Percentiles rank a stretch among this genome's conserved stretches.
These are phyloP conservation scores for Papilio aristodemus DNA, from an alignment of 1,140 invertebrate genomes.

Conservation along the genomic window DNA sequence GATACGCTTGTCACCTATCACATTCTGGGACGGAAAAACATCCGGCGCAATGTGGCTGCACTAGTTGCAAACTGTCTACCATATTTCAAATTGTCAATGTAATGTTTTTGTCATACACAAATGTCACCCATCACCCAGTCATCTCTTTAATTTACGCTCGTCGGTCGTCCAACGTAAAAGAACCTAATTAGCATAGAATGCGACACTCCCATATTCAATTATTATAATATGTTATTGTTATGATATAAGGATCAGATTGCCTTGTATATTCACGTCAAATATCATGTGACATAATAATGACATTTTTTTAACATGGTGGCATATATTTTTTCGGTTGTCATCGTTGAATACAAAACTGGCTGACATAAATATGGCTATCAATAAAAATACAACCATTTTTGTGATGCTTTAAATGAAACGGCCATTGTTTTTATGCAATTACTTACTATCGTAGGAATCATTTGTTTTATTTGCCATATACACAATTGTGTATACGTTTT, in stretches of 20 bases:
- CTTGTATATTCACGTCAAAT: neutral
- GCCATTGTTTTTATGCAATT: neutral
- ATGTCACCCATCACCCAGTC: neutral
- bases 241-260: constrained; percentile 18
- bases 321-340: neutral
- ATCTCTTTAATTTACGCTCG: neutral
- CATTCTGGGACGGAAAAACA: no score
- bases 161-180: constrained; percentile 32
- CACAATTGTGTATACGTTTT: neutral
- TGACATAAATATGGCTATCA: neutral
- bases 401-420: neutral
- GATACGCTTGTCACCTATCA: no score
- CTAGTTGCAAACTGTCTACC: no score
- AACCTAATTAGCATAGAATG: constrained; percentile 55
- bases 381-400: neutral
- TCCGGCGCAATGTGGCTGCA: no score
- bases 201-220: constrained; percentile 43
- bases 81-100: no score
- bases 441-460: no score
- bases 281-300: neutral
- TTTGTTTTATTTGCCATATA: no score
- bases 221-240: constrained; percentile 28
- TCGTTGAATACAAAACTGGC: neutral
- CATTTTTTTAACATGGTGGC: neutral
- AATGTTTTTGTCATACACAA: constrained; percentile 9